Evolutionary conservation across 2,888 invertebrate genomes (phyloP).

Genomic region (Chesias legatella): DNA sequence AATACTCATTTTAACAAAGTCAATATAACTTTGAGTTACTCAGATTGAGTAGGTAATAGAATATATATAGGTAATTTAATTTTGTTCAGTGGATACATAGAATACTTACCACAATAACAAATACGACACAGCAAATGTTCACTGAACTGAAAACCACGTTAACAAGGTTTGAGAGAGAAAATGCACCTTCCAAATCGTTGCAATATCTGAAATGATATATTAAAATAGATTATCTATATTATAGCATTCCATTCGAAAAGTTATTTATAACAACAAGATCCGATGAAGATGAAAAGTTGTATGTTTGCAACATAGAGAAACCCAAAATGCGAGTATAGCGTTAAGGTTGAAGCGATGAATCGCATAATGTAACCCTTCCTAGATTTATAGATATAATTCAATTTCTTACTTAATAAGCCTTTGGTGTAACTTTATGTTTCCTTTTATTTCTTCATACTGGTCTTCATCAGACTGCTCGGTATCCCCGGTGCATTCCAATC

Average conservation of each 20-base stretch:
- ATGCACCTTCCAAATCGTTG: conserved; percentile 65
- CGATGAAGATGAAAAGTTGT: too few relatives aligned
- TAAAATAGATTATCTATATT: conserved; percentile 15
- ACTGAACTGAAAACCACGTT: conserved; percentile 68
- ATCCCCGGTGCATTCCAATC: conserved; percentile 47
- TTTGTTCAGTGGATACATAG: conserved; percentile 35
- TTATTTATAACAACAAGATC: too few relatives aligned
- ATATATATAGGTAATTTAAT: too few relatives aligned
- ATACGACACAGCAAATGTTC: conserved; percentile 71
- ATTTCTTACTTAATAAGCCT: conserved; percentile 56
- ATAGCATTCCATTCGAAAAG: too few relatives aligned
- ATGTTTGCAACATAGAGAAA: too few relatives aligned
- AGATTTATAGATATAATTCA: too few relatives aligned
- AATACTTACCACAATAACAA: conserved; percentile 63
- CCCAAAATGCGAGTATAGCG: too few relatives aligned
- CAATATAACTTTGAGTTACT: too few relatives aligned
- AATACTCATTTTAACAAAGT: too few relatives aligned
- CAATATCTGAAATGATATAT: conserved; percentile 56
- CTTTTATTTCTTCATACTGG: conserved; percentile 53
- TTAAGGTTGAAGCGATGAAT: too few relatives aligned
- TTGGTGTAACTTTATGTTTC: conserved; percentile 64
- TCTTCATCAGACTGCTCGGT: conserved; percentile 42
- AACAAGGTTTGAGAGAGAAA: conserved; percentile 58
- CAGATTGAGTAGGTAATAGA: too few relatives aligned
- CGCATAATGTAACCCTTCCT: too few relatives aligned